phyloP scores from a whole-genome alignment of 2,797 vertebrate genomes.

The Sebastolobus altivelis region DNA sequence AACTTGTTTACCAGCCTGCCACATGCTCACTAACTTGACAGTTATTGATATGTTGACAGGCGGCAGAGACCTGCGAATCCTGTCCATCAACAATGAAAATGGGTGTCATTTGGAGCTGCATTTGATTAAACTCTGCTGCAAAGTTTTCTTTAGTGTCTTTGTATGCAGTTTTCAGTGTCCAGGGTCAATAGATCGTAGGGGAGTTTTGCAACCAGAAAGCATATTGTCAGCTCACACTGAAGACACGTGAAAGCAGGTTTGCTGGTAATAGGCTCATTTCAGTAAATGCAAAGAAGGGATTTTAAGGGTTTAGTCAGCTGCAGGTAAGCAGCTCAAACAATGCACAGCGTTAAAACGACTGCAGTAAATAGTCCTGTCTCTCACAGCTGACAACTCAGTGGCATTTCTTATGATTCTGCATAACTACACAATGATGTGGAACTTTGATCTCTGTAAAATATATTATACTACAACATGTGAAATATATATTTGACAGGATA shows the following conservation, averaged over 20 bases:
- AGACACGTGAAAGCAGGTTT: conserved; percentile 1
- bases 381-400: background rate
- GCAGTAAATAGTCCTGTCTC: background rate
- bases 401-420: background rate
- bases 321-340: conserved; percentile 35
- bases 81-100: conserved; percentile 30
- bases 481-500: conserved; percentile 8
- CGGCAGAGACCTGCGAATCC: conserved; percentile 38
- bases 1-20: conserved; percentile 55
- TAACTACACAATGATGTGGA: background rate
- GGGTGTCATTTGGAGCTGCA: conserved; percentile 10
- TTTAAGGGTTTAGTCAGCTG: conserved; percentile 4
- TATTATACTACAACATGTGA: background rate
- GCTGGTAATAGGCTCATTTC: conserved; percentile 7
- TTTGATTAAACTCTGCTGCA: conserved; percentile 15
- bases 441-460: conserved; percentile 7
- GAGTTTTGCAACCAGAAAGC: background rate
- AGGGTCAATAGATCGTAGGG: background rate
- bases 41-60: conserved; percentile 68
- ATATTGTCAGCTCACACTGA: background rate
- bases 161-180: background rate
- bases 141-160: conserved; percentile 5
- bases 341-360: conserved; percentile 3
- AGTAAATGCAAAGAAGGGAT: conserved; percentile 25
- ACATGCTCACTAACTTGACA: conserved; percentile 44